These are phyloP conservation scores for Psix sp. DNA, from an alignment of 1,140 invertebrate species.

Conservation along the genomic window DNA sequence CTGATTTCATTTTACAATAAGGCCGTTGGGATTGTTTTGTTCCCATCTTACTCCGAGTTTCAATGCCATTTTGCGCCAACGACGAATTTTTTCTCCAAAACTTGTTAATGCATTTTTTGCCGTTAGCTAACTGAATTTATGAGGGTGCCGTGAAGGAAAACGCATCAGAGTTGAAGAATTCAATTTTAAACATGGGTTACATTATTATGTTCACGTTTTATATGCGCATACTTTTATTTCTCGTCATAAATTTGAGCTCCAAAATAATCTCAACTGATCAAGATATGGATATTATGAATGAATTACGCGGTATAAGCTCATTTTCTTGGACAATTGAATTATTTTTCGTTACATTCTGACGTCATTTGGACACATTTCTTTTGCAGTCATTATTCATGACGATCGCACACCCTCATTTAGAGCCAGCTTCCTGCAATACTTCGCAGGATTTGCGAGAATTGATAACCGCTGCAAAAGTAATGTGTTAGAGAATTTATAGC, in stretches of 20 bases:
- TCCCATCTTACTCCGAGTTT: constrained; percentile 33
- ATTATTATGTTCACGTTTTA: constrained; percentile 47
- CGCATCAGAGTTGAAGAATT: constrained; percentile 37
- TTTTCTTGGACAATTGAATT: constrained; percentile 11
- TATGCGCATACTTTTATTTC: constrained; percentile 22
- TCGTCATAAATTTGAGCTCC: constrained; percentile 9
- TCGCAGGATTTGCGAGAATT: constrained; percentile 53
- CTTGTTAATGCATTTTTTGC: constrained; percentile 40
- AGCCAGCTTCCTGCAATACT: constrained; percentile 18
- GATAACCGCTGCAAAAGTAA: constrained; percentile 56
- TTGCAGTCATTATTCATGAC: constrained; percentile 26
- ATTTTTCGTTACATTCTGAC: no score
- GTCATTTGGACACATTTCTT: constrained; percentile 14
- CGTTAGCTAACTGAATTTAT: constrained; percentile 44
- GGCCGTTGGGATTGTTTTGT: constrained; percentile 35
- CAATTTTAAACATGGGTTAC: constrained; percentile 28
- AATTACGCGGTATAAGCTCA: constrained; percentile 13
- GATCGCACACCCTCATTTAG: constrained; percentile 42
- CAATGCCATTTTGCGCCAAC: constrained; percentile 25
- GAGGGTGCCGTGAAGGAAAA: constrained; percentile 26
- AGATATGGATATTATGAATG: constrained; percentile 4
- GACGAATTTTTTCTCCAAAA: constrained; percentile 30
- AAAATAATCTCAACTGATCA: constrained; percentile 13
- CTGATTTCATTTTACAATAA: constrained; percentile 46
- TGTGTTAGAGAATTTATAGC: constrained; percentile 51